Base-by-base conservation (phyloP, 2,888 invertebrate genomes). In the Xanthorhoe spadicearia region DNA sequence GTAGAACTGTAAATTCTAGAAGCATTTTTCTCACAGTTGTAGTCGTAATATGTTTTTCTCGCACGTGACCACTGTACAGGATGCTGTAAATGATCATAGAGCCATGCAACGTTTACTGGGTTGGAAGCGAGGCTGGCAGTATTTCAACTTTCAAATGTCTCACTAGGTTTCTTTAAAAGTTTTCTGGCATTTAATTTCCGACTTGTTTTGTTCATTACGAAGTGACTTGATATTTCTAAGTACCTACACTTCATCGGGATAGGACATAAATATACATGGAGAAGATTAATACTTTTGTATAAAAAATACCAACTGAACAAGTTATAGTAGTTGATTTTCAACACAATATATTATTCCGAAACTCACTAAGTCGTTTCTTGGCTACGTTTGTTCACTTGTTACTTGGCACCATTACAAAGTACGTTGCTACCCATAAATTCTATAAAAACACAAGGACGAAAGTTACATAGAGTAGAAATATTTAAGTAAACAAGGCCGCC, bases 41-140 rank as follows among this genome's bases (percentile, higher is more conserved):
- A 79, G 82, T 52, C 10, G 55, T 59, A 51, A 59, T 62, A 80
- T 84, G 83, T 85, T 80, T 82, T 78, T 80, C 73, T 71, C 67
- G 72, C 66, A 86, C 87, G 86, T 87, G 87, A 82, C 77, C 74
- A 77, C 73, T 69, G 75, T 85, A 74, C 71, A 69, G 79, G 75
- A 74, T 73, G 68, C 70, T 59, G 73, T 62, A 72, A 74, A 78
- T 65, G 67, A 74, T 78, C 69, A 64, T 70, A 72, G 57, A 69
- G 60, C 66, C 51, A 68, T 69, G 74, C 65, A 74, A 60, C 64
- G 53, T 28, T 65, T 71, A 35, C 35, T 43, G 38, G 13, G 38
- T 13, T 58, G 46, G 48, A 65, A 69, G 64, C 70, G 18, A 43
- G 35, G 5, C 46, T 56, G 46, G 28, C 18, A n/a, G 19, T 57